Percentiles rank a stretch among this genome's conserved stretches.
These are phyloP conservation scores for Engraulis encrasicolus DNA, from an alignment of 2,113 vertebrate species.

Conservation along the genomic window DNA sequence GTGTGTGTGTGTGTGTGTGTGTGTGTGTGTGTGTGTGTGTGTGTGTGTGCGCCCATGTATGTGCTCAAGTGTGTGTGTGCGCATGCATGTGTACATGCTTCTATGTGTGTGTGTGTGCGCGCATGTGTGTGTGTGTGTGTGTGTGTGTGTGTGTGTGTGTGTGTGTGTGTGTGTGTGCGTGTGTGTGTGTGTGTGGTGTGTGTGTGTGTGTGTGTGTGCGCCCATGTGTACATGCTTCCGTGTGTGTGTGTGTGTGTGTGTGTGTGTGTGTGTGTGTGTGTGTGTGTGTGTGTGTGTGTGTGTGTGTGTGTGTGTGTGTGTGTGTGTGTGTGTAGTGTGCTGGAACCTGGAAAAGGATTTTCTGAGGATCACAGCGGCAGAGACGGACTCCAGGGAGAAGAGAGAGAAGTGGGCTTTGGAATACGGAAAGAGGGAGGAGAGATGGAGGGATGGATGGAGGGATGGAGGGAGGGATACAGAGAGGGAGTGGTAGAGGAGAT, in stretches of 20 bases:
- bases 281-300: neutral
- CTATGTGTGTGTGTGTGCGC: neutral
- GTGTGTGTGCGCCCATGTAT: too few species aligned
- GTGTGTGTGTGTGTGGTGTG: neutral
- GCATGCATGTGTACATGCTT: neutral
- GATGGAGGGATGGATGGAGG: too few species aligned
- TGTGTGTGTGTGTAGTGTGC: neutral
- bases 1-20: neutral
- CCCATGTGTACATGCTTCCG: too few species aligned
- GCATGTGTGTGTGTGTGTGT: neutral
- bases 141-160: neutral
- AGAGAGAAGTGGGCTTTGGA: too few species aligned
- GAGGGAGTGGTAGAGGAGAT: too few species aligned
- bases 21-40: slow-evolving; percentile 19
- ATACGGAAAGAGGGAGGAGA: too few species aligned
- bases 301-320: slow-evolving; percentile 3
- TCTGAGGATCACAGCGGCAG: too few species aligned
- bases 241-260: neutral
- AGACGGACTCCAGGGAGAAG: too few species aligned
- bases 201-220: slow-evolving; percentile 6
- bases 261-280: slow-evolving; percentile 7
- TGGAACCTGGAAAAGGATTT: too few species aligned
- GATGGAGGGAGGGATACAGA: too few species aligned
- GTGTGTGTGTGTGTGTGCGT: slow-evolving; percentile 3
- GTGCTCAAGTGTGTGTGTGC: neutral